Base-by-base conservation (phyloP, 2,888 invertebrate genomes). In the Dicranocentrus wangi region DNA sequence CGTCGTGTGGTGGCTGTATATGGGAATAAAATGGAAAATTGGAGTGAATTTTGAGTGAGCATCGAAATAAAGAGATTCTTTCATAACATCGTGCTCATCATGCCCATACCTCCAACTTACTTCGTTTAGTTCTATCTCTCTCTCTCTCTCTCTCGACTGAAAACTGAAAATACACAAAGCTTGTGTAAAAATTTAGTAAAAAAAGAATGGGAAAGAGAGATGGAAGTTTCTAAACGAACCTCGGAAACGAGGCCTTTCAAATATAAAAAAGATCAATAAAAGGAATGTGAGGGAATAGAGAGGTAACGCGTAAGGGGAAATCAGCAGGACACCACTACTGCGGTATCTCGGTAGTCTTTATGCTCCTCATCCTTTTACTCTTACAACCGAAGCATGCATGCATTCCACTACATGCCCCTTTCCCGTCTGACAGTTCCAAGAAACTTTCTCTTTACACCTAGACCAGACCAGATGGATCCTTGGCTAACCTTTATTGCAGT, bases 221-320 rank as follows among this genome's bases (percentile, higher is more conserved):
- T 19, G 23, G 55, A 21, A 55, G 55, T 55, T 55, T 2, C 19
- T 19, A 7, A 19, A 23, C 55, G 61, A 28, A 28, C 21, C 19
- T 7, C 13, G 55, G 23, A 55, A 19, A 21, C 23, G 55, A 28
- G 61, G 15, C 32, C 55, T 55, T 55, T 55, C 55, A 55, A 55
- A 61, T 61, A 32, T 61, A 19, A 17, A 58, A 70, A 70, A 39
- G 70, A 70, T 70, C 70, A 58, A 70, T 70, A 70, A 55, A 55
- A 70, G 42, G 21, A 32, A 53, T 25, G 53, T 58, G 42, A 42
- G 58, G 39, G 68, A 61, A 61, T 61, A 61, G 25, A 42, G 39
- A 70, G 58, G 42, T 58, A 39, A 70, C 42, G 61, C 32, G 70
- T 55, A 42, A 70, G 51, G 15, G 70, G 70, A 70, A 58, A 70